Conservation (phyloP, 2,113 vertebrate genomes). For the Toxostoma redivivum region DNA sequence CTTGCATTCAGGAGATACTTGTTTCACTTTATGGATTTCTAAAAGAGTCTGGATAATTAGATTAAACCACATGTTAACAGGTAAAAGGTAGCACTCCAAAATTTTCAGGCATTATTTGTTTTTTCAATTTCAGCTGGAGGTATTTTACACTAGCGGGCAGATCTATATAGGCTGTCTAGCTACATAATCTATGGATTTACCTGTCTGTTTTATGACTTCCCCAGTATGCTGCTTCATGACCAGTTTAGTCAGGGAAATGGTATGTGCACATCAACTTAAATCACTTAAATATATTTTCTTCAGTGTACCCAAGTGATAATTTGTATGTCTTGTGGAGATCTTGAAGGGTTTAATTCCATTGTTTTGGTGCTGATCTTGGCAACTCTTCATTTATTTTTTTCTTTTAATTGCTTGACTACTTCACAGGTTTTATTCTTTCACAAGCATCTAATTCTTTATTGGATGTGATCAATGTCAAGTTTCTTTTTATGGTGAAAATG, state of each 20-base stretch:
- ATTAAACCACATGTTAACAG: not conserved
- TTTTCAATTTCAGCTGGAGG: not conserved
- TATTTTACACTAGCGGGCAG: not conserved
- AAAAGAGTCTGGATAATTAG: not conserved
- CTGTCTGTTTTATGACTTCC: not conserved
- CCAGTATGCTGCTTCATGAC: not conserved
- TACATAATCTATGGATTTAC: not conserved
- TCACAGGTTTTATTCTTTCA: not conserved
- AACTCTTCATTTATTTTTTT: not conserved
- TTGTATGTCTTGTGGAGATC: not conserved
- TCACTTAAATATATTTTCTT: not conserved
- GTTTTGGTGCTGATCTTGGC: not conserved
- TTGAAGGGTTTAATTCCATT: not conserved
- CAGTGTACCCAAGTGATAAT: not conserved
- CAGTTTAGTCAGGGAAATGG: not conserved
- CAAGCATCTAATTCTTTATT: not conserved
- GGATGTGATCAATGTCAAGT: not conserved
- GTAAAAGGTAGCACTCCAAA: not conserved
- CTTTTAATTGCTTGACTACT: not conserved
- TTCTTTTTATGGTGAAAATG: not conserved
- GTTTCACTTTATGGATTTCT: not conserved
- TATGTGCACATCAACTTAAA: not conserved
- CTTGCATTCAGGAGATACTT: not conserved
- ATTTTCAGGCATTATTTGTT: not conserved
- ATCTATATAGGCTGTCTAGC: not conserved